Evolutionary conservation across 1,140 invertebrate species (phyloP), one percentile per base, ranked within the genome.

Genomic region (Papilio dardanus): DNA sequence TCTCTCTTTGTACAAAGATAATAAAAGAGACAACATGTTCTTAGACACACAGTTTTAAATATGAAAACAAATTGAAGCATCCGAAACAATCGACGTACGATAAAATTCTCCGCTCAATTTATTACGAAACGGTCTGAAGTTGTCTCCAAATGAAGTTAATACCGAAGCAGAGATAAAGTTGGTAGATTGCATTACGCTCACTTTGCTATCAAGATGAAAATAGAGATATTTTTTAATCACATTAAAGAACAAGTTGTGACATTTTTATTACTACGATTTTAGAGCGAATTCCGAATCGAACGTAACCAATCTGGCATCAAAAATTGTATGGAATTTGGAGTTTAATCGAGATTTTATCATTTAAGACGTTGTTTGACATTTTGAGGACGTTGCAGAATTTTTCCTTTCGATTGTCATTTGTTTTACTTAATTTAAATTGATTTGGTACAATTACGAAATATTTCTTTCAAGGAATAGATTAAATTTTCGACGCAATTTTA

Each of bases 131-230:
- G 67, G 35, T 7, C n/a, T 40, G 12, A 16, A 42, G 67, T 42
- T 67, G n/a, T 69, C 19, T 69, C 33, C 10, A 28, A 69, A 69
- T 12, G 33, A 69, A 42, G 67, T 69, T 69, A 69, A 69, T 69
- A 40, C 31, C 35, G 35, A 21, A 19, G n/a, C 67, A n/a, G 12
- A 40, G 67, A 40, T 42, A 7, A 14, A 69, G 35, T 40, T 69
- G 33, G 33, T 21, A 40, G n/a, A 69, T 69, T 28, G 33, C 33
- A 69, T 69, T 69, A 40, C n/a, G 19, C 19, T 40, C 33, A 69
- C 12, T 69, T 69, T 21, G n/a, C 28, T 10, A 8, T 69, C 19
- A 10, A 10, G 33, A 58, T 58, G 21, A 21, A 37, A 12, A 68
- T 37, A 66, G 33, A 0, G 3, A 35, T 33, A n/a, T 66, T 33